Base-by-base conservation (phyloP, 2,888 invertebrate genomes). In the Tachystola acroxantha region DNA sequence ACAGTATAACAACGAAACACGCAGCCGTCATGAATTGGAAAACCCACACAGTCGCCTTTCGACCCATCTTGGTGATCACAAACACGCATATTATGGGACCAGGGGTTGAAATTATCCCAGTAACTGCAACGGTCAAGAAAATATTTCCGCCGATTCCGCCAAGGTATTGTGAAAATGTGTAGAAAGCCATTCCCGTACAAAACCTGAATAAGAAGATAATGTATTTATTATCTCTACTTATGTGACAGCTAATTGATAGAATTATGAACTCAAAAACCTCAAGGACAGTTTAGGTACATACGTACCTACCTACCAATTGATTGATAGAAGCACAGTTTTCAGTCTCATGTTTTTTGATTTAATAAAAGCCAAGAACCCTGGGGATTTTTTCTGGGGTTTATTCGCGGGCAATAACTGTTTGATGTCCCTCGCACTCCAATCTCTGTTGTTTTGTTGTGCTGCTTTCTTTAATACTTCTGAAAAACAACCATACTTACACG, bases 141-240 rank as follows among this genome's bases (percentile, higher is more conserved):
- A 90, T 75, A 46, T 90, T 82, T 6, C 68, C 65, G 16, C 88
- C 88, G 28, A 91, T 72, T 29, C 79, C 71, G 2, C 90, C 89
- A 31, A 90, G 68, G 45, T 89, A 89, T 62, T 90, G 90, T 1
- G 89, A 87, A 55, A 91, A 89, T 3, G 89, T 88, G 55, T 82
- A 91, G 62, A 90, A 90, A 16, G 85, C 76, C 40, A 90, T 57
- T 30, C 91, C 91, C 24, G 80, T 80, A 40, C 86, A 81, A 43
- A 89, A 88, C 90, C 90, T 90, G 66, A 36, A 66, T 26, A 30
- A 16, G 3, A 16, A 16, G 6, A 16, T n/a, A n/a, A n/a, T n/a
- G n/a, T n/a, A n/a, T 20, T 20, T 20, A 16, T 16, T 16, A 4
- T 16, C 6, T 16, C 16, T 16, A 16, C 16, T n/a, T n/a, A n/a